Percentiles rank a stretch among this genome's conserved stretches.
Conservation (phyloP, 2,888 invertebrate genomes). For the Aplocera efformata region DNA sequence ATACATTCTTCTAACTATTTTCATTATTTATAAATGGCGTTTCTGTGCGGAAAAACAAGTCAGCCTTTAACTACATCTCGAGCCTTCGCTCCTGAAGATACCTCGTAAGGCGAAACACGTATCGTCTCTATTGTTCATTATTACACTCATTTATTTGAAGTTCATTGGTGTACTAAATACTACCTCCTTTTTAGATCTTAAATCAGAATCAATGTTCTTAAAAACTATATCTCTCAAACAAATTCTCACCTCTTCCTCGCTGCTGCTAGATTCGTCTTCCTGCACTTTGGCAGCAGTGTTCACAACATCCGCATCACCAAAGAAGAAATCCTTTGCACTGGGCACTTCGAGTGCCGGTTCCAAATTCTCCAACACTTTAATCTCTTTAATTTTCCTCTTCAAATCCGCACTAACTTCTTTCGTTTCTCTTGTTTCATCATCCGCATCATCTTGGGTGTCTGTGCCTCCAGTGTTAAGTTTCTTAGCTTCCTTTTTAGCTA, state of each 20-base stretch:
- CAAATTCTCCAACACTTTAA: slow-evolving; percentile 38
- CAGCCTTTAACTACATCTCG: too few relatives aligned
- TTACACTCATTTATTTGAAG: too few relatives aligned
- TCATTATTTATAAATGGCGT: too few relatives aligned
- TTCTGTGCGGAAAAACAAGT: too few relatives aligned
- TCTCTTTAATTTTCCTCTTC: slow-evolving; percentile 23
- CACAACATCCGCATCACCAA: slow-evolving; percentile 39
- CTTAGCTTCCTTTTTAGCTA: slow-evolving; percentile 24
- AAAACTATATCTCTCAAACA: too few relatives aligned
- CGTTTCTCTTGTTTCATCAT: slow-evolving; percentile 12
- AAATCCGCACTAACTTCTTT: background rate
- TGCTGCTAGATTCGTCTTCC: slow-evolving; percentile 55
- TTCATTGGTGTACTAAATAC: too few relatives aligned
- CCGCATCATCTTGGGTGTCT: slow-evolving; percentile 25
- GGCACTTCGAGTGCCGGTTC: slow-evolving; percentile 57
- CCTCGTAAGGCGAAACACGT: too few relatives aligned
- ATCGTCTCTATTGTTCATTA: too few relatives aligned
- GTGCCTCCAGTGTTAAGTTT: slow-evolving; percentile 11
- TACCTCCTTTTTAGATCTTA: too few relatives aligned
- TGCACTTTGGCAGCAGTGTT: slow-evolving; percentile 25
- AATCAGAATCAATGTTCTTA: too few relatives aligned
- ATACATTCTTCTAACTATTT: too few relatives aligned
- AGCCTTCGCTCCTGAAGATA: too few relatives aligned
- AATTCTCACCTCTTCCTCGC: slow-evolving; percentile 72
- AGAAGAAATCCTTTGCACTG: slow-evolving; percentile 62